A percentile compares a stretch with the other conserved stretches of the same genome.
phyloP scores from a whole-genome alignment of 2,888 invertebrate genomes.

The Cryptosula pallasiana region DNA sequence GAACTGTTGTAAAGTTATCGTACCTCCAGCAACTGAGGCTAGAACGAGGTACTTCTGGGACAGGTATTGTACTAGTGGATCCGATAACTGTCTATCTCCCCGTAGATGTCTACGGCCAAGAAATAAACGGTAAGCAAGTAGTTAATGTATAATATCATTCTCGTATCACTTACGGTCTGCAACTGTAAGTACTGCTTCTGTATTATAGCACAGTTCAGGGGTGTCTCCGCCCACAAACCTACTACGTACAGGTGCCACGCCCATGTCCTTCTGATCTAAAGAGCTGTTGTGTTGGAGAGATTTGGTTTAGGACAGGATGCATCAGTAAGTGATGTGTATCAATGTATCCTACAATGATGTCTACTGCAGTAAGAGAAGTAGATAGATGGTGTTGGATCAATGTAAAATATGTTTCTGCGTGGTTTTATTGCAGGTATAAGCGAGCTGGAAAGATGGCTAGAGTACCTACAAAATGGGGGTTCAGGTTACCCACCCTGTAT shows the following conservation, averaged over 20 bases:
- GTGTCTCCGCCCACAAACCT: background rate
- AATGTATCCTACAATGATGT: background rate
- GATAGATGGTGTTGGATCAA: background rate
- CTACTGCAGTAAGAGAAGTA: background rate
- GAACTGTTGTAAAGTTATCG: slow-evolving; percentile 3
- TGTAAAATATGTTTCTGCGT: no score
- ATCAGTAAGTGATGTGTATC: slow-evolving; percentile 6
- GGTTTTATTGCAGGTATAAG: background rate
- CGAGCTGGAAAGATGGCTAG: slow-evolving; percentile 4
- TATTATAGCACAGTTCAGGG: background rate
- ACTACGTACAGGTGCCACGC: background rate
- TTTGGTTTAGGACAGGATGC: slow-evolving; percentile 1
- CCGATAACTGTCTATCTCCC: no score
- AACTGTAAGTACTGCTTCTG: no score
- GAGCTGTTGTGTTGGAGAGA: slow-evolving; percentile 1
- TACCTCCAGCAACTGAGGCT: background rate
- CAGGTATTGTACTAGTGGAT: no score
- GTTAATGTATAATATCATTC: no score
- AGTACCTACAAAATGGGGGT: background rate
- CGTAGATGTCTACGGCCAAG: no score
- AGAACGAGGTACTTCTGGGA: background rate
- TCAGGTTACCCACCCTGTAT: background rate
- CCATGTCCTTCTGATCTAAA: background rate
- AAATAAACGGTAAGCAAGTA: no score
- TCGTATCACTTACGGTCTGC: no score